Base-by-base conservation (phyloP, 2,113 vertebrate species). In the Triplophysa siluroides region DNA sequence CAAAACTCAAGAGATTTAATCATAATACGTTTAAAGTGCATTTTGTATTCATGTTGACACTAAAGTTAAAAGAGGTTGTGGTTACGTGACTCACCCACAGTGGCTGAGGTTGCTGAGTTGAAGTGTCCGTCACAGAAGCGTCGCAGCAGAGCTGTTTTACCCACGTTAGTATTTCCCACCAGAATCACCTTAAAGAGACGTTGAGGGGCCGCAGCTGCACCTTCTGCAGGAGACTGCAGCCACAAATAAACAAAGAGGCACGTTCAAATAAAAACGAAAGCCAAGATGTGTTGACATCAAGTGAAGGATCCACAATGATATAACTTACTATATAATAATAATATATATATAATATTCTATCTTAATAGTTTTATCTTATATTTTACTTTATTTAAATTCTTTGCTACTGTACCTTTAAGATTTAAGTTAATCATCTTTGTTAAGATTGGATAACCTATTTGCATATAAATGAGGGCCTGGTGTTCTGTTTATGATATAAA, bases 151-250 rank as follows among this genome's bases (percentile, higher is more conserved):
- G 95, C 97, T 0, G 96, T 98, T 91, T 98, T 99, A 50, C 97
- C 97, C 63, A 98, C 96, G 0, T 92, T 95, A 0, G 95, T 96
- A 85, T 97, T 95, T 10, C 96, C 96, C 62, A 98, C 93, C 65
- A 97, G 86, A 78, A 99, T 90, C 0, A 98, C 93, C 90, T 98
- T 98, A 86, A 98, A 98, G 45, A 98, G 90, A 1, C 88, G 92
- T 21, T 98, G 95, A 2, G 94, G 96, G 26, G 78, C 84, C 7
- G 82, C 84, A 13, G 82, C 14, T 0, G 76, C 41, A 3, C 26
- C 86, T 79, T 95, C 93, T 41, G 89, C 93, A 88, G 89, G 85
- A 58, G 81, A 90, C 86, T 71, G 86, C 83, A 58, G 65, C 45
- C 14, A 26, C n/a, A 65, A 58, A 69, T 21, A 77, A 6, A 54